Base-by-base conservation (phyloP, 2,888 invertebrate species). In the Spialia ferax region DNA sequence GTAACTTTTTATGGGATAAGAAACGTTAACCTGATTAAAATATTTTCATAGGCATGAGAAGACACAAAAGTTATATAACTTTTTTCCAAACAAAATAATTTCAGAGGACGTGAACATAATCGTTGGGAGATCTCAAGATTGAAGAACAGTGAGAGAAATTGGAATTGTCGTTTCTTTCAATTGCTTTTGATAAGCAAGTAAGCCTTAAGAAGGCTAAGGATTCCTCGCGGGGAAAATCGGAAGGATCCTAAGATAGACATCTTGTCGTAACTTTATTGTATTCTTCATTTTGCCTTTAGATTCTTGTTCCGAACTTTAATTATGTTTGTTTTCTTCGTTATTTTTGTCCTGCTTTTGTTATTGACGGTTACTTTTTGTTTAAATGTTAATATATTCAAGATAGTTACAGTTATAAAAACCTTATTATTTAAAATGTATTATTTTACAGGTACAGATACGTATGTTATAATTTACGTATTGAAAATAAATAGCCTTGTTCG, bases 181-280 rank as follows among this genome's bases (percentile, higher is more conserved):
- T 38, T 65, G 65, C 50, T 52, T 52, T 52, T 20, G 59, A 52
- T 52, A 65, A 59, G 38, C 26, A 52, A 57, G 57, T 59, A 65
- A 52, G 38, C 22, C 10, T 50, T 15, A 42, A 42, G 42, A 45
- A 18, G 45, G 48, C 57, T 26, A 35, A 32, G 50, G 35, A 64
- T 64, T 57, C 50, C 26, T 38, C 26, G 7, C 13, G 2, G 35
- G 35, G 57, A 38, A 32, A 22, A 32, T 57, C 35, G 23, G 23
- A 22, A 23, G 48, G 50, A 48, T 57, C 35, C 35, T 11, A 6
- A 35, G 57, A 64, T 35, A 62, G 52, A 62, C 57, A 50, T 48
- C 35, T 23, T 38, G 38, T 38, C 38, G 2, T 5, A 64, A 23
- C 35, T 64, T 22, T 35, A 32, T 56, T 18, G n/a, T n/a, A 11